Evolutionary conservation across 2,888 invertebrate species (phyloP), one percentile per base, ranked within the genome.

Genomic region (Sphinx pinastri): DNA sequence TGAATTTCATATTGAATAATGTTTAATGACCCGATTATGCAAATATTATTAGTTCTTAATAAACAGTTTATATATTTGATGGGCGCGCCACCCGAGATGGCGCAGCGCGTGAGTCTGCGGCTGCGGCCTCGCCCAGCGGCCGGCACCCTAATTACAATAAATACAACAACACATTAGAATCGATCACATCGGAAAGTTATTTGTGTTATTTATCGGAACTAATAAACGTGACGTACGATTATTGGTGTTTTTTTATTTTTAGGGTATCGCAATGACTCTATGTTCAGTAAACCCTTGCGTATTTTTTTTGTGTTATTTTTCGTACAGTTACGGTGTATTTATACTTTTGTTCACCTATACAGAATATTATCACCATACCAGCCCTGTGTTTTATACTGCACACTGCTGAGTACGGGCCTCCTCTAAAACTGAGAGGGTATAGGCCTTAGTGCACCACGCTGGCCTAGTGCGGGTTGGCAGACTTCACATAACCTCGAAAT

Each of bases 181-280:
- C 90, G 92, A 92, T 93, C 92, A 92, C 88, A 88, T 89, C 85
- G 87, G 85, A 89, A 90, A 88, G 88, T 89, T 89, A 88, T 88
- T 89, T 85, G 79, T 87, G 84, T 91, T 88, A 93, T 92, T 93
- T 93, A 93, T 93, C 84, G 88, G 83, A 84, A 91, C 93, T 88
- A 93, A 93, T 93, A 93, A 91, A 92, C 84, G 84, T 93, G 94
- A 94, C 91, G 84, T 87, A 93, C 91, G 92, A 88, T 90, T 91
- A 93, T 91, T 86, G 88, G 84, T 72, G 81, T 77, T 82, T 81
- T 87, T 88, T 88, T 86, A 84, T 86, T 83, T 87, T 88, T 85
- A 76, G 77, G 75, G 79, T 71, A 76, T 71, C 73, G 78, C 75
- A 73, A 76, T 72, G 71, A 74, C 58, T 73, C 57, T 31, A 51